A percentile compares a stretch with the other conserved stretches of the same genome.
phyloP scores from a whole-genome alignment of 2,797 vertebrate species.

The Hippoglossus hippoglossus region DNA sequence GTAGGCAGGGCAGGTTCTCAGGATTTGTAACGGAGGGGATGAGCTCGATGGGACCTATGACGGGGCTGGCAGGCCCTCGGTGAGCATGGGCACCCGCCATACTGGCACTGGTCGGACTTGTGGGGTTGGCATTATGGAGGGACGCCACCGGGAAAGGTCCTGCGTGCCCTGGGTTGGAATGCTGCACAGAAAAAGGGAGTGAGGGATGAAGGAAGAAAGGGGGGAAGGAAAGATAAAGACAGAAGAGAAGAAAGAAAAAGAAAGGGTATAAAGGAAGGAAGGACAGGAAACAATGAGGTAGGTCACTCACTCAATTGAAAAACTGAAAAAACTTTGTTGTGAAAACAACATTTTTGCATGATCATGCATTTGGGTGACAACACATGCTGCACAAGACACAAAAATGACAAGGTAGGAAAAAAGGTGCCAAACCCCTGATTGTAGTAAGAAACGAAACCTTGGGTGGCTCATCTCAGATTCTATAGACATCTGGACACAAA shows the following conservation, averaged over 20 bases:
- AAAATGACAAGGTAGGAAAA: constrained; percentile 78
- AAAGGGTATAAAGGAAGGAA: not conserved
- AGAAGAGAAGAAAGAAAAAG: constrained; percentile 4
- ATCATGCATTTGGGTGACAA: constrained; percentile 74
- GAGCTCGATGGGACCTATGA: constrained; percentile 94
- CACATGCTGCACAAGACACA: constrained; percentile 81
- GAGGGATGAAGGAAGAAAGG: not conserved
- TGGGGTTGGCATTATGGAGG: constrained; percentile 96
- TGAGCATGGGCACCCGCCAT: constrained; percentile 93
- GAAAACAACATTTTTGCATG: constrained; percentile 50
- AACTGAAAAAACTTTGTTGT: constrained; percentile 7
- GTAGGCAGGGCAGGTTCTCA: constrained; percentile 97
- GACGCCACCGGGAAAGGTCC: constrained; percentile 97
- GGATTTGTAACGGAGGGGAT: constrained; percentile 99
- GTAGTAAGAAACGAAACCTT: constrained; percentile 87
- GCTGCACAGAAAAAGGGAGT: constrained; percentile 79
- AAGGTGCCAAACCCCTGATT: constrained; percentile 85
- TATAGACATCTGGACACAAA: constrained; percentile 85
- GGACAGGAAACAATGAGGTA: constrained; percentile 32
- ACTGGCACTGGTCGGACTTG: constrained; percentile 95
- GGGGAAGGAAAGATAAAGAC: not conserved
- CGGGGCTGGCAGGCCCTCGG: constrained; percentile 93
- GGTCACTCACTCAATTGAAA: constrained; percentile 22
- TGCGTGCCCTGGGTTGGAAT: constrained; percentile 97
- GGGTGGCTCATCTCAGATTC: constrained; percentile 87